These are phyloP conservation scores for Campylorhamphus procurvoides DNA, from an alignment of 2,113 vertebrate species.

Conservation along the genomic window DNA sequence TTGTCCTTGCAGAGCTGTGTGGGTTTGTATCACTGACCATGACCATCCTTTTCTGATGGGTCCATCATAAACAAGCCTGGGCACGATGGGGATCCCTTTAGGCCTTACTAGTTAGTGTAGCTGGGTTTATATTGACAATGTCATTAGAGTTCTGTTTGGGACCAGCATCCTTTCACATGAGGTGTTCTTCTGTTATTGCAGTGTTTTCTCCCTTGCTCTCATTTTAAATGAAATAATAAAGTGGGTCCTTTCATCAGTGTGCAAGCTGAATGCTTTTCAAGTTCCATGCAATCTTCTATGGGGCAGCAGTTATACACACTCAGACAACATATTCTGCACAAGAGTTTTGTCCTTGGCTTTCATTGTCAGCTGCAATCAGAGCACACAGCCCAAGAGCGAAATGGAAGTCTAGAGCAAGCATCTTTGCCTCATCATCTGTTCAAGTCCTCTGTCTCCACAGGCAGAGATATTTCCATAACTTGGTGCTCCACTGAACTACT, in stretches of 20 bases:
- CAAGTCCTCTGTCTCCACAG: neutral
- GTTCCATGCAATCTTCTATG: neutral
- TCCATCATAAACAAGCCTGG: neutral
- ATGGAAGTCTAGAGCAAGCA: neutral
- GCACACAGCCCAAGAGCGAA: neutral
- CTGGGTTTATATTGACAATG: neutral
- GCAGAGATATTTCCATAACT: neutral
- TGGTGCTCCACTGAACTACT: neutral
- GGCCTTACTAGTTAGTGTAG: neutral
- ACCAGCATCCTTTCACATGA: neutral
- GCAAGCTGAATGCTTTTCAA: neutral
- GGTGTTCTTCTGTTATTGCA: neutral
- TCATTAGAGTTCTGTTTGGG: neutral
- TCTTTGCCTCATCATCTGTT: neutral
- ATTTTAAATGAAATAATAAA: neutral
- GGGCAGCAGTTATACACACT: neutral
- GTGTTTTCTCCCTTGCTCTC: neutral
- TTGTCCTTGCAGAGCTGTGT: neutral
- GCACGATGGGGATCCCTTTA: neutral
- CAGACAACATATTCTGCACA: neutral
- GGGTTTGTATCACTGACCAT: neutral
- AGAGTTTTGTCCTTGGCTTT: neutral
- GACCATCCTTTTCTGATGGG: neutral
- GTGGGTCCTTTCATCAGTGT: accelerated
- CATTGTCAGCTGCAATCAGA: neutral